Evolutionary conservation across 2,113 vertebrate genomes (phyloP).

Genomic region (Dolichallabes microphthalmus): DNA sequence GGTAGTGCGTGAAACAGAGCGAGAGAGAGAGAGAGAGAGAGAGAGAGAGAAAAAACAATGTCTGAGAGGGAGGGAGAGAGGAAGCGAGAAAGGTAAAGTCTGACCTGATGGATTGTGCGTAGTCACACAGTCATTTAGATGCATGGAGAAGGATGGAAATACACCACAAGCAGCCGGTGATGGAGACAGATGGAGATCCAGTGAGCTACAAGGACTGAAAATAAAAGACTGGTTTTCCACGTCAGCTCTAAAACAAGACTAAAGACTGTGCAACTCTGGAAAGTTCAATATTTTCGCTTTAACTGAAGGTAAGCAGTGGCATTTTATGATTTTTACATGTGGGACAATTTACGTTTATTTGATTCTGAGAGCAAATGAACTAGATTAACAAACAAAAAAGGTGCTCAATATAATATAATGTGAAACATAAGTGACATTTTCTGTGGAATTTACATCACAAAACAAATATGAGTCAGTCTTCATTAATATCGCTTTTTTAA

Average conservation of each 20-base stretch:
- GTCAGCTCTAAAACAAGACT: neutral
- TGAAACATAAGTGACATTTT: neutral
- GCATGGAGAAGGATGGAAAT: neutral
- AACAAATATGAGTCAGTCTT: neutral
- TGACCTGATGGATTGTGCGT: neutral
- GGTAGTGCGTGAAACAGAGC: neutral
- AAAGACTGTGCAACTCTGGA: neutral
- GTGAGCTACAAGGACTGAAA: neutral
- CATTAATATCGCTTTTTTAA: neutral
- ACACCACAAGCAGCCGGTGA: neutral
- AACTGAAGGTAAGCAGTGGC: neutral
- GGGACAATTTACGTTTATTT: neutral
- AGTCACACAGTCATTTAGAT: constrained; percentile 3
- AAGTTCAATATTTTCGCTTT: neutral
- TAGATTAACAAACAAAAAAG: too few species aligned
- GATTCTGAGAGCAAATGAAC: neutral
- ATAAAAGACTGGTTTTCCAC: neutral
- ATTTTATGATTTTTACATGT: neutral
- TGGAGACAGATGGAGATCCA: neutral
- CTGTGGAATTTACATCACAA: neutral
- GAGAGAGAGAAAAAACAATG: neutral
- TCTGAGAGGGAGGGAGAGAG: constrained; percentile 7
- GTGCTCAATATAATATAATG: too few species aligned
- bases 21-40: neutral
- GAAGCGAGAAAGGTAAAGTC: neutral